A percentile compares a stretch with the other conserved stretches of the same genome.
phyloP scores from a whole-genome alignment of 2,113 vertebrate genomes.

The Gnathonemus longibarbis region DNA sequence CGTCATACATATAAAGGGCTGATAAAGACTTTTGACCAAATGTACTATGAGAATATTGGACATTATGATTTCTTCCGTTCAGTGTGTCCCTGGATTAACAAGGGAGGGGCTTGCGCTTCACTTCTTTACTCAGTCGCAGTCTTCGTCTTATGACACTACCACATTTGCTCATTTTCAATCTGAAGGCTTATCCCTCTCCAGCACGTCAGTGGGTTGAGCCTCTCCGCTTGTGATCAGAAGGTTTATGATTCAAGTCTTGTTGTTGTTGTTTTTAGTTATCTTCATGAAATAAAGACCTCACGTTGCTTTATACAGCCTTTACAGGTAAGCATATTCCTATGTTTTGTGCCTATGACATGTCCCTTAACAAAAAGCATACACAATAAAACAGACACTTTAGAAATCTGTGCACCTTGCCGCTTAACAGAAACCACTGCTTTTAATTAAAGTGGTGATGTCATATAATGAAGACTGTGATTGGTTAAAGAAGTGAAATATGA shows the following conservation, averaged over 20 bases:
- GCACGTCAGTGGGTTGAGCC: background rate
- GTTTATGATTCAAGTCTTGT: background rate
- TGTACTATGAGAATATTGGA: background rate
- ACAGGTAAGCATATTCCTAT: background rate
- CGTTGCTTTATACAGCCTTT: background rate
- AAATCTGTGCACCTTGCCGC: background rate
- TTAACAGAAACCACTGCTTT: background rate
- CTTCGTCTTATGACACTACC: too few relatives aligned
- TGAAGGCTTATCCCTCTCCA: background rate
- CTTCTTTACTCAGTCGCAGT: too few relatives aligned
- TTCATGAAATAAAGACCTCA: background rate
- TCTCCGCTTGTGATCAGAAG: background rate
- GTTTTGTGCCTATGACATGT: background rate
- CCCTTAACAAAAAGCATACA: background rate
- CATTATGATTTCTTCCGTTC: too few relatives aligned
- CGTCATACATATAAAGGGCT: background rate
- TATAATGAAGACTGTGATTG: background rate
- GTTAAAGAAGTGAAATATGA: background rate
- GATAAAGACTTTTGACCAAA: background rate
- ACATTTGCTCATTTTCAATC: background rate
- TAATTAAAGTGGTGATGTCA: background rate
- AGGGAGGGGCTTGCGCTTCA: too few relatives aligned
- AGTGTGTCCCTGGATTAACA: too few relatives aligned
- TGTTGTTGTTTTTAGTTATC: background rate
- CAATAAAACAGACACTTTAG: background rate